Evolutionary conservation across 2,797 vertebrate species (phyloP).

Genomic region (Myioborus melanocephalus): DNA sequence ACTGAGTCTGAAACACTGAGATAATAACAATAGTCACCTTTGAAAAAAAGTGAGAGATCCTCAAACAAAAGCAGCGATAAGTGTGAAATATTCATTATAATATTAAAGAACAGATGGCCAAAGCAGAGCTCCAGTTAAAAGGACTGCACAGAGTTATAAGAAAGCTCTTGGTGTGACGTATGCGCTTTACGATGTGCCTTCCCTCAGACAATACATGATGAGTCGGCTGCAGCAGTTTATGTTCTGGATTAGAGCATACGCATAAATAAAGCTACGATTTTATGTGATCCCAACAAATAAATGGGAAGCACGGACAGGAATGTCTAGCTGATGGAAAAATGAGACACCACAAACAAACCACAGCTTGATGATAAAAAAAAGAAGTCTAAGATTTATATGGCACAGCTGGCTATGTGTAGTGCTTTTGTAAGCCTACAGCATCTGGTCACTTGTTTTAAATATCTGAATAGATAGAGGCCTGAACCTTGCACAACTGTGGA

Average conservation of each 20-base stretch:
- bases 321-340: conserved; percentile 71
- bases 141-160: conserved; percentile 35
- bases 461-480: conserved; percentile 51
- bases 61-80: conserved; percentile 29
- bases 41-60: conserved; percentile 22
- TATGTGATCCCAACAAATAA: conserved; percentile 75
- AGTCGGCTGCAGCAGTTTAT: conserved; percentile 61
- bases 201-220: conserved; percentile 49
- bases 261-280: conserved; percentile 68
- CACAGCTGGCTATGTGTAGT: conserved; percentile 68
- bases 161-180: conserved; percentile 55
- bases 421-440: conserved; percentile 63
- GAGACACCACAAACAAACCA: conserved; percentile 75
- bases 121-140: conserved; percentile 59
- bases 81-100: conserved; percentile 64
- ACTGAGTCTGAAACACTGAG: conserved; percentile 9
- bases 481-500: conserved; percentile 44
- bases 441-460: conserved; percentile 70
- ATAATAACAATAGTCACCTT: conserved; percentile 20
- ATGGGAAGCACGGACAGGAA: conserved; percentile 70
- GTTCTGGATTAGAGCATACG: conserved; percentile 68
- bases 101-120: conserved; percentile 63
- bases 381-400: conserved; percentile 68
- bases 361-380: conserved; percentile 74
- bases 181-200: conserved; percentile 36